Conservation (phyloP, 2,888 invertebrate species). For the Psylliodes chrysocephalus region DNA sequence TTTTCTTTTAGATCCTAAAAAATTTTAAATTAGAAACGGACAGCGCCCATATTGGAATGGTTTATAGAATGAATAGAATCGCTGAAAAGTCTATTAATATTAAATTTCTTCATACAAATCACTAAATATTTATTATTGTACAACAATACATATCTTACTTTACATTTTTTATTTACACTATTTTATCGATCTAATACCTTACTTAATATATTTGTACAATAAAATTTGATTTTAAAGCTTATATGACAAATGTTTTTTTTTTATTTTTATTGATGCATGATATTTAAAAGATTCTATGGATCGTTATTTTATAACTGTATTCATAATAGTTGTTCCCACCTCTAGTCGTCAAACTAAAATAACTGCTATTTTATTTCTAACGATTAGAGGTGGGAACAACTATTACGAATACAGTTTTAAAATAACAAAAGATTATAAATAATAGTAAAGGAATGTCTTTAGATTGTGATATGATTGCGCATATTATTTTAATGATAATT, state of each 20-base stretch:
- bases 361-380: too few species aligned
- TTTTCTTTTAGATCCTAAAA: constrained; percentile 60
- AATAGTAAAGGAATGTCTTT: too few species aligned
- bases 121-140: constrained; percentile 63
- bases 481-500: too few species aligned
- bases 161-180: constrained; percentile 58
- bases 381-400: too few species aligned
- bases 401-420: too few species aligned
- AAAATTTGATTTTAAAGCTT: constrained; percentile 61
- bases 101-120: constrained; percentile 59
- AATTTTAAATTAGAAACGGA: constrained; percentile 53
- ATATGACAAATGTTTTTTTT: constrained; percentile 41
- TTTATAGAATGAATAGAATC: constrained; percentile 62
- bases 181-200: constrained; percentile 53
- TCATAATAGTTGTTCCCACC: too few species aligned
- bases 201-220: constrained; percentile 59
- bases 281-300: constrained; percentile 52
- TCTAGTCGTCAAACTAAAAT: too few species aligned
- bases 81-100: constrained; percentile 60
- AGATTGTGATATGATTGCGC: too few species aligned
- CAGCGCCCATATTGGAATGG: constrained; percentile 57
- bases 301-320: too few species aligned
- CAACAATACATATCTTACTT: constrained; percentile 61
- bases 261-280: constrained; percentile 43
- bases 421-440: too few species aligned